phyloP scores from a whole-genome alignment of 2,113 vertebrate genomes.

The Epinephelus fuscoguttatus region DNA sequence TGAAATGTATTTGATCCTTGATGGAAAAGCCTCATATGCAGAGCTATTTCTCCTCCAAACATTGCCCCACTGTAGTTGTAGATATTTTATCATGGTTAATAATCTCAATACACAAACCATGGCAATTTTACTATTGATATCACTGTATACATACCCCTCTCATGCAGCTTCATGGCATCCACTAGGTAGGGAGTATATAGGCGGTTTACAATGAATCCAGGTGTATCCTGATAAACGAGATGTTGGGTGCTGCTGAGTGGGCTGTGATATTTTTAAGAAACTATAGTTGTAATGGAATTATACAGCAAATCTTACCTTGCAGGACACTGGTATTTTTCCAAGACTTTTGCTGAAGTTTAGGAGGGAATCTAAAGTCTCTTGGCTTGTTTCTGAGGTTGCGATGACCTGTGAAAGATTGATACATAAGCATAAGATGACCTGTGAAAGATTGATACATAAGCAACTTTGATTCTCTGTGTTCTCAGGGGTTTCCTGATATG shows the following conservation, averaged over 20 bases:
- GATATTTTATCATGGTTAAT: no score
- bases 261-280: background rate
- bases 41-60: no score
- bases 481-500: no score
- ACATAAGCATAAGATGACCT: slow-evolving; percentile 87
- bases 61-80: no score
- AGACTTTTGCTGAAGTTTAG: slow-evolving; percentile 92
- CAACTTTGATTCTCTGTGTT: no score
- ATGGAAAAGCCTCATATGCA: no score
- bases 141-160: slow-evolving; percentile 87
- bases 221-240: slow-evolving; percentile 88
- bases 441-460: slow-evolving; percentile 18
- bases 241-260: background rate
- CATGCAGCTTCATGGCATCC: slow-evolving; percentile 91
- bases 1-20: no score
- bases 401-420: slow-evolving; percentile 86
- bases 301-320: slow-evolving; percentile 86
- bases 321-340: slow-evolving; percentile 94
- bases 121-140: background rate
- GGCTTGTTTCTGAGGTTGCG: slow-evolving; percentile 92
- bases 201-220: slow-evolving; percentile 96
- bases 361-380: slow-evolving; percentile 93
- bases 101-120: background rate
- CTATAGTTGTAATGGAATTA: background rate
- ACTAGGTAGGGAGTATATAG: slow-evolving; percentile 94